These are phyloP conservation scores for Lepeophtheirus nordmannii DNA, from an alignment of 2,888 invertebrate genomes.

Conservation along the genomic window DNA sequence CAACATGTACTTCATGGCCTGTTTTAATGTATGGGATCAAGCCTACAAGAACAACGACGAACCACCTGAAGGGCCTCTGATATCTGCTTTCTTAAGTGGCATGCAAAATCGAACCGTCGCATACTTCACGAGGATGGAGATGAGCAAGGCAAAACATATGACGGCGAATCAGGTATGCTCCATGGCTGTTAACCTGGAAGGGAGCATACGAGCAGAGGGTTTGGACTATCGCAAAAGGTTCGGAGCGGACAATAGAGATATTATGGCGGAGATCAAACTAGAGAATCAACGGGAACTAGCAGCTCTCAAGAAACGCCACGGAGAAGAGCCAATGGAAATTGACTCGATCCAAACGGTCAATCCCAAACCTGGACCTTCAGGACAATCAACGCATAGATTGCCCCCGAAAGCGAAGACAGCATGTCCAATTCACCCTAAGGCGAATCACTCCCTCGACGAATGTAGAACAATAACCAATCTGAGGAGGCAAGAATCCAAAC, in stretches of 20 bases:
- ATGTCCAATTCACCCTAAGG: neutral
- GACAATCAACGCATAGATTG: neutral
- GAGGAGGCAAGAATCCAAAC: too few relatives aligned
- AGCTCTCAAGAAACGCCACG: neutral
- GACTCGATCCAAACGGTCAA: neutral
- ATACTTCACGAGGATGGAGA: neutral
- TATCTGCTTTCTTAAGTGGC: neutral
- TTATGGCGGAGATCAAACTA: neutral
- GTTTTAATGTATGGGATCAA: neutral
- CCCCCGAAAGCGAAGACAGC: neutral
- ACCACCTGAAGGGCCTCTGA: neutral
- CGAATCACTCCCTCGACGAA: neutral
- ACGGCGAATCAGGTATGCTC: neutral
- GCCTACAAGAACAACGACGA: too few relatives aligned
- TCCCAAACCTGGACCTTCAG: neutral
- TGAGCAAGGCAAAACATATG: neutral
- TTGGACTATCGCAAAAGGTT: neutral
- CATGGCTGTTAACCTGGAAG: neutral
- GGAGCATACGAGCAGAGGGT: neutral
- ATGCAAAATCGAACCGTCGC: neutral
- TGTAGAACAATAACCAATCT: too few relatives aligned
- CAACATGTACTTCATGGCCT: neutral
- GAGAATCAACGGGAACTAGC: neutral
- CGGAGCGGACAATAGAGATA: neutral
- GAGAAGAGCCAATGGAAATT: neutral